Evolutionary conservation across 2,113 vertebrate species (phyloP), one percentile per base, ranked within the genome.

Genomic region (Gymnorhina tibicen): DNA sequence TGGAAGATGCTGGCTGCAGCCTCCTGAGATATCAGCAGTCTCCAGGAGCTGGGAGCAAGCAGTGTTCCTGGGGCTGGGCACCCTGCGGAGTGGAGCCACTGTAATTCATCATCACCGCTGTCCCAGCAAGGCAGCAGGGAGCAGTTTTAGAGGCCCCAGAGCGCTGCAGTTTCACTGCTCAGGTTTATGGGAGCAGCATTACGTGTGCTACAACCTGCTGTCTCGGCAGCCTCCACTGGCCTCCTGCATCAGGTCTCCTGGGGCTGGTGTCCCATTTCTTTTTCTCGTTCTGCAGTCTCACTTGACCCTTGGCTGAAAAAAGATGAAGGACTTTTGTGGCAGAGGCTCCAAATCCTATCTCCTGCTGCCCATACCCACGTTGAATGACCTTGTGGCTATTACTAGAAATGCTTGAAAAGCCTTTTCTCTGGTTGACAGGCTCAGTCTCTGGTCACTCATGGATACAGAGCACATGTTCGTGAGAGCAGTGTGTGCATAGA

Each of bases 321-420:
- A 88, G 47, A 87, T 74, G 58, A 89, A 95, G 52, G 83, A 63
- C 41, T 95, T 95, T 26, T 78, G 86, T 41, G 63, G 64, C 39
- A 90, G 53, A 90, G 50, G n/a, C 39, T 96, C 78, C 72, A 81
- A 81, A 75, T 74, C 39, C 27, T 32, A 32, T 63, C 55, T 68
- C 73, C 60, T 92, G 86, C 80, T 92, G 83, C 80, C 80, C 0
- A 0, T 66, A 64, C 14, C 70, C 33, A 23, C 1, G 4, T 15
- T 37, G 72, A 81, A 84, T 75, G 95, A 92, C 94, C 80, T 94
- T 95, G 86, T 68, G 37, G 56, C 84, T 95, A 67, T 93, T 81
- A 60, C 94, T 72, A 85, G 93, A 91, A 96, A 52, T 60, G 86
- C 85, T 67, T 37, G 56, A 95, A 81, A 96, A 93, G 80, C 30